A percentile compares a stretch with the other conserved stretches of the same genome.
phyloP scores from a whole-genome alignment of 2,888 invertebrate species.

The Falcaria lacertinaria region DNA sequence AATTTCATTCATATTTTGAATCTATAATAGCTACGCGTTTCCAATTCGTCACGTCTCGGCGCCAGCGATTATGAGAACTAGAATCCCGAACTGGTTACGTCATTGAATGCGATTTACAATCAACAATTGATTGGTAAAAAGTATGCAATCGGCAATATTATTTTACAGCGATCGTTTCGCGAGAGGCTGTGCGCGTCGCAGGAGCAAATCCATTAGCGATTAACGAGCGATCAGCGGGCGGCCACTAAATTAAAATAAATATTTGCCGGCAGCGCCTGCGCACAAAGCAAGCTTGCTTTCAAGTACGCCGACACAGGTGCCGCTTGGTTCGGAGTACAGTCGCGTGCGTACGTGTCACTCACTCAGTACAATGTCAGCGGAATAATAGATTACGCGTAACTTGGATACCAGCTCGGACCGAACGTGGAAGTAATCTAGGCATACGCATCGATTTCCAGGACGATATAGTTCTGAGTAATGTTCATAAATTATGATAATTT shows the following conservation, averaged over 20 bases:
- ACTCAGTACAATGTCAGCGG: neutral
- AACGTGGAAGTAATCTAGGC: neutral
- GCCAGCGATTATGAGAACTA: neutral
- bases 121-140: neutral
- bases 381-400: slow-evolving; percentile 1
- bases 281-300: slow-evolving; percentile 60
- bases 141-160: neutral
- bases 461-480: slow-evolving; percentile 1
- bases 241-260: slow-evolving; percentile 79
- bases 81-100: neutral
- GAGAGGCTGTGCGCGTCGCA: slow-evolving; percentile 26
- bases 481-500: too few species aligned
- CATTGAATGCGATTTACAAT: neutral
- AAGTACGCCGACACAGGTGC: slow-evolving; percentile 73
- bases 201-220: slow-evolving; percentile 74
- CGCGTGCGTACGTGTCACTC: slow-evolving; percentile 14
- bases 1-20: neutral
- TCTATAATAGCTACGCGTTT: neutral
- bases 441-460: neutral
- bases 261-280: slow-evolving; percentile 69
- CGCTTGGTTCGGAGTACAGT: slow-evolving; percentile 40
- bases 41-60: neutral
- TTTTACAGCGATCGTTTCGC: slow-evolving; percentile 25
- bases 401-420: neutral
- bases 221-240: slow-evolving; percentile 68